Evolutionary conservation across 2,113 vertebrate genomes (phyloP).

Genomic region (Pheucticus melanocephalus): DNA sequence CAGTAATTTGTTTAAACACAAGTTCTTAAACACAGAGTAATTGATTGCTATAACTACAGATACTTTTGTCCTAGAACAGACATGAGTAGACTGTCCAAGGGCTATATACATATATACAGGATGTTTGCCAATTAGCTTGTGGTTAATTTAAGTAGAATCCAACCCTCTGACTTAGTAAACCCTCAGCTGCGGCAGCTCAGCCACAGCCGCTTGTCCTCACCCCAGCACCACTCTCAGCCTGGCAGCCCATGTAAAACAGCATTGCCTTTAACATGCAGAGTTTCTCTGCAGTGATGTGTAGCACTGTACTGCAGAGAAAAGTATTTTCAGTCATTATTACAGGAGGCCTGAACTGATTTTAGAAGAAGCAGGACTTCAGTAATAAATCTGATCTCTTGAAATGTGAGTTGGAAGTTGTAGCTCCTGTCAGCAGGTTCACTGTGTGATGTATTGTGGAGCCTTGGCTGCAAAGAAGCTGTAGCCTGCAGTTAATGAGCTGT

Average conservation of each 20-base stretch:
- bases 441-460: conserved; percentile 17
- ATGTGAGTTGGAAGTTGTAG: neutral
- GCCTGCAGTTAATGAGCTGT: conserved; percentile 53
- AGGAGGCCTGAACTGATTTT: neutral
- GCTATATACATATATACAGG: neutral
- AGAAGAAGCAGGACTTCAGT: neutral
- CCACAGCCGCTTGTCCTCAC: neutral
- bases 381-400: conserved; percentile 31
- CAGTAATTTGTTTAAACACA: neutral
- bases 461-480: conserved; percentile 30
- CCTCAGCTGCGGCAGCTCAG: neutral
- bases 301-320: neutral
- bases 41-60: neutral
- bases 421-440: conserved; percentile 46
- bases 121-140: neutral
- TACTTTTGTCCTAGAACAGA: neutral
- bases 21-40: neutral
- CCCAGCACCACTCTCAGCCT: neutral
- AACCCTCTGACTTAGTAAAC: neutral
- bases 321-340: neutral
- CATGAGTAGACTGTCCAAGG: neutral
- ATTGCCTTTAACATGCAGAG: neutral
- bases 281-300: neutral
- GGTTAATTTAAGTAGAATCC: neutral
- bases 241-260: neutral